phyloP scores from a whole-genome alignment of 1,140 invertebrate species.

The Drosophila pectinifera region DNA sequence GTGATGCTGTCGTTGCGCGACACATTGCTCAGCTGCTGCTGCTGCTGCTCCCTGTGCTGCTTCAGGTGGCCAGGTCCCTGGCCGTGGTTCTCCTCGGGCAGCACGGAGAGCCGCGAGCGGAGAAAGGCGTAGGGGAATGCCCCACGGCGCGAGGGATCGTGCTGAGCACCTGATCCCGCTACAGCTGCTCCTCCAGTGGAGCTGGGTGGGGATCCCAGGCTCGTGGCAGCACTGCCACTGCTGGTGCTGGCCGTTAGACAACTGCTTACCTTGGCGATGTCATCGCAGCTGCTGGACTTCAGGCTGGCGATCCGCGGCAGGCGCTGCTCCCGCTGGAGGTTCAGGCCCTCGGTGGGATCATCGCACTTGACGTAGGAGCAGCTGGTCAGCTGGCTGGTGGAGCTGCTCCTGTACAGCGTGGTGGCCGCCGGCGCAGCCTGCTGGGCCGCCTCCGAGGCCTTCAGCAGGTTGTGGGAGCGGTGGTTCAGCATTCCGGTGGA shows the following conservation, averaged over 20 bases:
- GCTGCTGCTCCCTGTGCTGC: slow-evolving; percentile 62
- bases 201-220: slow-evolving; percentile 42
- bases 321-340: slow-evolving; percentile 84
- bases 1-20: slow-evolving; percentile 84
- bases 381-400: slow-evolving; percentile 89
- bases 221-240: slow-evolving; percentile 30
- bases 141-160: slow-evolving; percentile 77
- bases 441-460: slow-evolving; percentile 80
- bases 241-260: slow-evolving; percentile 58
- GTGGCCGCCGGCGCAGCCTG: slow-evolving; percentile 73
- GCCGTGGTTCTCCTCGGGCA: slow-evolving; percentile 89
- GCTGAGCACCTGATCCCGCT: slow-evolving; percentile 23
- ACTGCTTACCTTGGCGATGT: slow-evolving; percentile 82
- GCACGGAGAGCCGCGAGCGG: slow-evolving; percentile 90
- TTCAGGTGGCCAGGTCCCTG: slow-evolving; percentile 85
- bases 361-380: slow-evolving; percentile 91
- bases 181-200: neutral
- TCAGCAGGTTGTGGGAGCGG: slow-evolving; percentile 85
- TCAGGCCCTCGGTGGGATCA: slow-evolving; percentile 91
- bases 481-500: slow-evolving; percentile 91
- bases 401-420: slow-evolving; percentile 90
- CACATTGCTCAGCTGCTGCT: slow-evolving; percentile 50
- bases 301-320: slow-evolving; percentile 51
- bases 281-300: slow-evolving; percentile 84
- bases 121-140: slow-evolving; percentile 92